Evolutionary conservation across 92 coral and sea anemone genomes (phyloP).

Genomic region (Palythoa grandiflora): DNA sequence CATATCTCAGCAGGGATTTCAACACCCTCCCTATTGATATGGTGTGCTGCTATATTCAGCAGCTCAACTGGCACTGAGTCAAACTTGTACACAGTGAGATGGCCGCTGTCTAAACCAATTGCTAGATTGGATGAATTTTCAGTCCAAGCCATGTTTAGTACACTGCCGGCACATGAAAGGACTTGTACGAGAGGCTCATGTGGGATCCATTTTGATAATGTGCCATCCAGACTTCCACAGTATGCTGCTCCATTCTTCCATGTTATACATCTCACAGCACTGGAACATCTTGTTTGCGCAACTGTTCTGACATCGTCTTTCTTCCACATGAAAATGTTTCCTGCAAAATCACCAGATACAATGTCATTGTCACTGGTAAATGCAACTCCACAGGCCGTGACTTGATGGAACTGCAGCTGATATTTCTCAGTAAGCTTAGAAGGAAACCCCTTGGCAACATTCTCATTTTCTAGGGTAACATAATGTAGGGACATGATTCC

Average conservation of each 20-base stretch:
- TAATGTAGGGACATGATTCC: slow-evolving; percentile 86
- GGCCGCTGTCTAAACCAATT: slow-evolving; percentile 81
- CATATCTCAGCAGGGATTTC: slow-evolving; percentile 78
- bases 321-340: slow-evolving; percentile 80
- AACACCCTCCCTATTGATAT: slow-evolving; percentile 41
- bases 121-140: slow-evolving; percentile 62
- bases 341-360: slow-evolving; percentile 87
- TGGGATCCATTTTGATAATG: slow-evolving; percentile 73
- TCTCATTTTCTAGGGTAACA: slow-evolving; percentile 58
- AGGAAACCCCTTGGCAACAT: slow-evolving; percentile 54
- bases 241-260: slow-evolving; percentile 73
- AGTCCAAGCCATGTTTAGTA: slow-evolving; percentile 82
- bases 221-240: slow-evolving; percentile 81
- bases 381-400: slow-evolving; percentile 89
- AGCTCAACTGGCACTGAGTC: slow-evolving; percentile 57
- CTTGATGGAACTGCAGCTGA: slow-evolving; percentile 75
- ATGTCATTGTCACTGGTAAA: slow-evolving; percentile 57
- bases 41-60: slow-evolving; percentile 78
- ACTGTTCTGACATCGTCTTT: slow-evolving; percentile 61
- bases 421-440: slow-evolving; percentile 51
- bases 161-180: slow-evolving; percentile 71
- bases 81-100: slow-evolving; percentile 67
- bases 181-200: slow-evolving; percentile 34
- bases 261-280: slow-evolving; percentile 73
- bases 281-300: slow-evolving; percentile 59